These are phyloP conservation scores for Morinoia aosen DNA, from an alignment of 2,888 invertebrate species.

Conservation along the genomic window DNA sequence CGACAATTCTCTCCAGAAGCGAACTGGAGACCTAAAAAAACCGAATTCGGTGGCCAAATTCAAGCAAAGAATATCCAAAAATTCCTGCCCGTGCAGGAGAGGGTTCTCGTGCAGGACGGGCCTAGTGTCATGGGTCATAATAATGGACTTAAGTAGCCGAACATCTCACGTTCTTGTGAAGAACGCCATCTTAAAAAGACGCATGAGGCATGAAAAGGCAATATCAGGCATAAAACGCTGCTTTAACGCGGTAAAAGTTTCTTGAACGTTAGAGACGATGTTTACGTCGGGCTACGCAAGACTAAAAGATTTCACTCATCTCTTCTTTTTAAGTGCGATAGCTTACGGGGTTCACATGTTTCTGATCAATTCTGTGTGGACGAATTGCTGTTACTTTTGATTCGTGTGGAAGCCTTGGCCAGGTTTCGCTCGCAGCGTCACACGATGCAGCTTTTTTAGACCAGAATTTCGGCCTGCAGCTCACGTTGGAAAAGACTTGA, in stretches of 20 bases:
- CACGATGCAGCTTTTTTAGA: neutral
- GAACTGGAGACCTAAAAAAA: neutral
- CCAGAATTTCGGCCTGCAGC: neutral
- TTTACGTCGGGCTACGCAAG: neutral
- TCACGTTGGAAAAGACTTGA: neutral
- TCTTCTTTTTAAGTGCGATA: neutral
- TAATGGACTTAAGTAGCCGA: constrained; percentile 39
- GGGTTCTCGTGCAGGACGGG: constrained; percentile 16
- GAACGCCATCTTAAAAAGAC: constrained; percentile 18
- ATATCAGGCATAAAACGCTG: constrained; percentile 18
- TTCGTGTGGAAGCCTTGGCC: neutral
- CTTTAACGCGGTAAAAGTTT: constrained; percentile 32
- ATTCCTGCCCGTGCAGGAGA: neutral
- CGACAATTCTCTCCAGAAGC: neutral
- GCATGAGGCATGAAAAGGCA: constrained; percentile 19
- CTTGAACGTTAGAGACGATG: neutral
- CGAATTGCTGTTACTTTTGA: neutral
- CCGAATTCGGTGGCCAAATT: neutral
- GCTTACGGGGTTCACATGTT: constrained; percentile 1
- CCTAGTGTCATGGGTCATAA: constrained; percentile 31
- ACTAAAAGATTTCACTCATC: neutral
- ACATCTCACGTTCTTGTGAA: constrained; percentile 47
- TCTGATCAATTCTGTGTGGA: neutral
- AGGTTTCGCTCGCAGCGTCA: neutral
- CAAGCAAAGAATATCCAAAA: constrained; percentile 3